phyloP scores from a whole-genome alignment of 2,888 invertebrate genomes.

The Hypolimnas misippus region DNA sequence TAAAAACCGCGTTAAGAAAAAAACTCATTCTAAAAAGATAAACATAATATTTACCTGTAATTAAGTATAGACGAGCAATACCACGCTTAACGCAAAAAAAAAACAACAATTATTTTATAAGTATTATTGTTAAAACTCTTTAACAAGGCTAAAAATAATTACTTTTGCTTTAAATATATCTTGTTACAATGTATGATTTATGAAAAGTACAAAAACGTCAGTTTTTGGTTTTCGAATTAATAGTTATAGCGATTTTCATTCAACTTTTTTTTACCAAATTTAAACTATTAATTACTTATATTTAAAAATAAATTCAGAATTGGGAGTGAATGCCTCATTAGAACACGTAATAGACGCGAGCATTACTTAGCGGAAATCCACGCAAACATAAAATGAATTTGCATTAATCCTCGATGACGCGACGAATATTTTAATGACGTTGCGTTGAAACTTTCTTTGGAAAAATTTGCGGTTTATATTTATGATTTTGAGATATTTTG shows the following conservation, averaged over 20 bases:
- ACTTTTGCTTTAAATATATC: too few species aligned
- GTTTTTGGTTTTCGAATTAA: neutral
- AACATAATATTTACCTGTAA: too few species aligned
- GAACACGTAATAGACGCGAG: neutral
- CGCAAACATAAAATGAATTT: conserved; percentile 2
- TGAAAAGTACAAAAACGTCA: too few species aligned
- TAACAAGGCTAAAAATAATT: too few species aligned
- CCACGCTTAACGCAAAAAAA: too few species aligned
- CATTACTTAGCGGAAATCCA: conserved; percentile 4
- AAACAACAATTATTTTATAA: too few species aligned
- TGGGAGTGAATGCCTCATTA: conserved; percentile 1
- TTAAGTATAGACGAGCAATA: too few species aligned
- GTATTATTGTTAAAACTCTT: too few species aligned
- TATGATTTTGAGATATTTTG: neutral
- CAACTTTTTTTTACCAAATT: neutral
- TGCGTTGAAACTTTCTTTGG: neutral
- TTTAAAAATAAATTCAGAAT: neutral
- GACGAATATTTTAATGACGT: neutral
- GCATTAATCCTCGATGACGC: conserved; percentile 1
- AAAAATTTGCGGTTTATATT: neutral
- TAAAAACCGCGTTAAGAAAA: too few species aligned
- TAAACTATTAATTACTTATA: too few species aligned
- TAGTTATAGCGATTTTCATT: neutral
- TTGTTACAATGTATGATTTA: too few species aligned
- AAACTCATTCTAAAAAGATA: too few species aligned